Evolutionary conservation across 2,113 vertebrate genomes (phyloP).

Genomic region (Morone chrysops): DNA sequence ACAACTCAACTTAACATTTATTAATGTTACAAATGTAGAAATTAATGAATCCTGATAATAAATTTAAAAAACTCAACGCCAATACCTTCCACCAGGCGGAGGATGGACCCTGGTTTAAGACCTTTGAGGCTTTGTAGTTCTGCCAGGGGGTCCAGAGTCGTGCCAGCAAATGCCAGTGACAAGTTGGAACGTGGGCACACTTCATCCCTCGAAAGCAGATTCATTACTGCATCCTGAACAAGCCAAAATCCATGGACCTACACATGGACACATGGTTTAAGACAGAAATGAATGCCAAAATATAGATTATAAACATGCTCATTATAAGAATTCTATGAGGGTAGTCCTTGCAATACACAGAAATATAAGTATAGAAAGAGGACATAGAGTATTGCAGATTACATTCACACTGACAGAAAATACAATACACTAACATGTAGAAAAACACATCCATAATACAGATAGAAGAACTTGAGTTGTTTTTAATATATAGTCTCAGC

Average conservation of each 20-base stretch:
- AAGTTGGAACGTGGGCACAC: constrained; percentile 82
- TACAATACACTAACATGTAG: neutral
- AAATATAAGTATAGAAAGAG: neutral
- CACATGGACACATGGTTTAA: constrained; percentile 20
- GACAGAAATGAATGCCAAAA: neutral
- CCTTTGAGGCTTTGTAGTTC: constrained; percentile 82
- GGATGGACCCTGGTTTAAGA: constrained; percentile 80
- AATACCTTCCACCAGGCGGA: constrained; percentile 85
- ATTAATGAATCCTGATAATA: neutral
- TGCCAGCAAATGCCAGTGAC: constrained; percentile 77
- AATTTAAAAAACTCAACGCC: neutral
- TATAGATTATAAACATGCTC: neutral
- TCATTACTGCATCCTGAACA: constrained; percentile 81
- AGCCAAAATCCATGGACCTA: constrained; percentile 83
- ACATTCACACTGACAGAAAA: neutral
- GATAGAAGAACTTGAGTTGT: neutral
- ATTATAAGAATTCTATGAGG: neutral
- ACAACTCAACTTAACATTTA: too few species aligned
- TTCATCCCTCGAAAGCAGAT: constrained; percentile 79
- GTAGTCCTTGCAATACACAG: neutral
- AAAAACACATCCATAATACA: neutral
- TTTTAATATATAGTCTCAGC: too few species aligned
- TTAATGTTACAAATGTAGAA: neutral
- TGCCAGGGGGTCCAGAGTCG: constrained; percentile 77
- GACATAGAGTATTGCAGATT: neutral